These are phyloP conservation scores for Smittia sp. DNA, from an alignment of 2,888 invertebrate species.

Conservation along the genomic window DNA sequence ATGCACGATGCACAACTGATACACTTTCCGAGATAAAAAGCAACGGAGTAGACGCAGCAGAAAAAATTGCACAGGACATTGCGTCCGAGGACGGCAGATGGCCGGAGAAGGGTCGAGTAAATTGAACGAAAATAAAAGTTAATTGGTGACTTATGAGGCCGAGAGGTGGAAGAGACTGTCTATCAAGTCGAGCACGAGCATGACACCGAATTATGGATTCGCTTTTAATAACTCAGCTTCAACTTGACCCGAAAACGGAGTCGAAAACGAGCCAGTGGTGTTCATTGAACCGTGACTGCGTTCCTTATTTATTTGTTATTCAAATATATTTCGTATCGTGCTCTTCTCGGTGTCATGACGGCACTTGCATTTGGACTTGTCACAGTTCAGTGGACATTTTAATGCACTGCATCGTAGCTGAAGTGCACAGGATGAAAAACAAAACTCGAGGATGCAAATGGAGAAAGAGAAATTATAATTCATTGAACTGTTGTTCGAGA, in stretches of 20 bases:
- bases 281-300: slow-evolving; percentile 10
- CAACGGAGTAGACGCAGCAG: not conserved
- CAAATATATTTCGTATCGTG: not conserved
- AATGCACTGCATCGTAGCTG: slow-evolving; percentile 13
- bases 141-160: slow-evolving; percentile 34
- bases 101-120: slow-evolving; percentile 24
- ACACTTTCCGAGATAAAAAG: not conserved
- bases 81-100: slow-evolving; percentile 9
- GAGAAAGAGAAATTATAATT: not conserved
- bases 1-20: not conserved
- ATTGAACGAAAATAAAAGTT: slow-evolving; percentile 24
- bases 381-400: slow-evolving; percentile 35
- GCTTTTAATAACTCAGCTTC: not conserved
- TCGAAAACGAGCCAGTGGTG: not conserved
- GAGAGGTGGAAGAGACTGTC: not conserved
- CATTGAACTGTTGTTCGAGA: slow-evolving; percentile 4
- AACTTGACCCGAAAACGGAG: slow-evolving; percentile 24
- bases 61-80: slow-evolving; percentile 21
- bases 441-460: too few species aligned
- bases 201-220: not conserved
- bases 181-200: not conserved
- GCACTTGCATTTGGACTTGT: slow-evolving; percentile 26
- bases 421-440: not conserved
- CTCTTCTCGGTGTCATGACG: not conserved
- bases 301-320: slow-evolving; percentile 8